Conservation (phyloP, 2,113 vertebrate species). For the Dromas ardeola region DNA sequence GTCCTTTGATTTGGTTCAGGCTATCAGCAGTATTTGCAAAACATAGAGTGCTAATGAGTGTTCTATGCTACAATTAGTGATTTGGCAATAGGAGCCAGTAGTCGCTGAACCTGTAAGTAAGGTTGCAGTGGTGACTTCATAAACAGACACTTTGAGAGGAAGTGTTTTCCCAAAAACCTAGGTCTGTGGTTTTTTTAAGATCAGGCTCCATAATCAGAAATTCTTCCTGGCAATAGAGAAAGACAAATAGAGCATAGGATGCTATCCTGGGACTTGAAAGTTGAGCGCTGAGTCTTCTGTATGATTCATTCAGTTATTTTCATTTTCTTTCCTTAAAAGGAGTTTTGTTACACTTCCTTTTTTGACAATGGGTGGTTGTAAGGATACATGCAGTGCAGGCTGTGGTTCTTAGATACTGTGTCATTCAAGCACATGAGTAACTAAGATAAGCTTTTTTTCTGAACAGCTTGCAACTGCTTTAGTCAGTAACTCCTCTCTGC, state of each 20-base stretch:
- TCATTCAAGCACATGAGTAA: constrained; percentile 16
- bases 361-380: constrained; percentile 28
- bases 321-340: constrained; percentile 53
- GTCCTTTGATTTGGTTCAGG: background rate
- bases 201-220: background rate
- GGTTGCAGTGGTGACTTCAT: background rate
- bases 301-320: constrained; percentile 62
- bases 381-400: constrained; percentile 16
- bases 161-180: background rate
- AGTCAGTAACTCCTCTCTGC: background rate
- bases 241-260: background rate
- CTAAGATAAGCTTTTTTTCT: constrained; percentile 31
- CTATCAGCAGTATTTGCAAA: accelerated
- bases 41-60: background rate
- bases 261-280: background rate
- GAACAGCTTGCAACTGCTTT: constrained; percentile 26
- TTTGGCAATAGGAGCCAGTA: background rate
- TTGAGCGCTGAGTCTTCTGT: background rate
- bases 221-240: background rate
- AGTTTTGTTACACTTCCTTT: constrained; percentile 32
- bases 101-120: background rate
- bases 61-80: background rate
- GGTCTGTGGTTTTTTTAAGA: background rate
- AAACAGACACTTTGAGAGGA: background rate
- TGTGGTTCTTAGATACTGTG: constrained; percentile 8